These are phyloP conservation scores for Periophthalmus magnuspinnatus DNA, from an alignment of 2,797 vertebrate genomes.

Conservation along the genomic window DNA sequence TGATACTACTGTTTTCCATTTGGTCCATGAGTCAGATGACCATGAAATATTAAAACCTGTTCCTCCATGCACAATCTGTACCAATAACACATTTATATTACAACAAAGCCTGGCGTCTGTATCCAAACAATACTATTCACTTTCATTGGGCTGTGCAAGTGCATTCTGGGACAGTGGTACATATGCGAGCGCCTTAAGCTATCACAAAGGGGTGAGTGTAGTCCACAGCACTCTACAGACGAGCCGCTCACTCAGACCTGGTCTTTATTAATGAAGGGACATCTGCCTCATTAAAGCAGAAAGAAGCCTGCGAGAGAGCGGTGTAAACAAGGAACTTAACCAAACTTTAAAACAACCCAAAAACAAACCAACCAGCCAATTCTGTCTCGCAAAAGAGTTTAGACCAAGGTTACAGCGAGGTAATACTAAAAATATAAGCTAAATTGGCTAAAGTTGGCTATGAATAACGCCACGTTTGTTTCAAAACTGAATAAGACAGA, in stretches of 20 bases:
- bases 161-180: neutral
- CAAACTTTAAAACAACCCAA: slow-evolving; percentile 8
- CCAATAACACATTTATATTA: neutral
- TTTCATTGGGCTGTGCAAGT: neutral
- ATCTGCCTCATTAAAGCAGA: slow-evolving; percentile 77
- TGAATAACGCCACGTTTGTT: too few species aligned
- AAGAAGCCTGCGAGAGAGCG: slow-evolving; percentile 64
- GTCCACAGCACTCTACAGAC: slow-evolving; percentile 17
- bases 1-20: slow-evolving; percentile 1
- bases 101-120: neutral
- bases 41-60: neutral
- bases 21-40: neutral
- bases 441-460: too few species aligned
- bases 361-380: slow-evolving; percentile 27
- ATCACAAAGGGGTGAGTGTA: slow-evolving; percentile 10
- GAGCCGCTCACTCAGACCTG: slow-evolving; percentile 35
- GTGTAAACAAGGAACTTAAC: slow-evolving; percentile 32
- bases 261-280: slow-evolving; percentile 74
- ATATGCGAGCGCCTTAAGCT: slow-evolving; percentile 17
- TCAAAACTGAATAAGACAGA: too few species aligned
- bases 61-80: neutral
- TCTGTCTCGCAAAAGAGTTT: slow-evolving; percentile 35
- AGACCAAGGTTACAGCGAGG: slow-evolving; percentile 22
- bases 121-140: neutral
- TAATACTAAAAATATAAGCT: too few species aligned